These are phyloP conservation scores for Ophioninae sp. DNA, from an alignment of 2,888 invertebrate genomes.

Conservation along the genomic window DNA sequence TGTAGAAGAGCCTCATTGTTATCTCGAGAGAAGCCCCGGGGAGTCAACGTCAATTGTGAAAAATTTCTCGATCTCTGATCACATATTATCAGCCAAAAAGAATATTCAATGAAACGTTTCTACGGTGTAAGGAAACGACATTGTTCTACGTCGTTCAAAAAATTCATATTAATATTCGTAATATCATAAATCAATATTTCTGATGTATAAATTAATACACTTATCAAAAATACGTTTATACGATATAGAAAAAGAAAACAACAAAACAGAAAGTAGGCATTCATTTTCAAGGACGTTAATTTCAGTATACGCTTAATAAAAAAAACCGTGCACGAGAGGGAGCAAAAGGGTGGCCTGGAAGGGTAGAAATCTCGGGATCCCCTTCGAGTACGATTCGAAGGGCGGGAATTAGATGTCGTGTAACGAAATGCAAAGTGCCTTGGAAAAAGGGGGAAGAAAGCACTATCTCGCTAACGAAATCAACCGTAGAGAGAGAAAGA, in stretches of 20 bases:
- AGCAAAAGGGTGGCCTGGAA: slow-evolving; percentile 41
- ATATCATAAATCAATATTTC: too few species aligned
- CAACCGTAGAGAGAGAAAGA: slow-evolving; percentile 53
- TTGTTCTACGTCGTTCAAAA: background rate
- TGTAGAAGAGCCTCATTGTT: slow-evolving; percentile 53
- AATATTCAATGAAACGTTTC: background rate
- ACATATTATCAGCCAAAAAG: slow-evolving; percentile 20
- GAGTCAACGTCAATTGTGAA: slow-evolving; percentile 48
- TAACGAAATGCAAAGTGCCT: slow-evolving; percentile 75
- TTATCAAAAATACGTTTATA: too few species aligned
- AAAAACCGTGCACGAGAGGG: slow-evolving; percentile 9
- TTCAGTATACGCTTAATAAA: background rate
- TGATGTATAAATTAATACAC: too few species aligned
- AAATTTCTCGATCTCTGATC: slow-evolving; percentile 32
- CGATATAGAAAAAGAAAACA: slow-evolving; percentile 1
- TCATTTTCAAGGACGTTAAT: background rate
- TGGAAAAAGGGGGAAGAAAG: slow-evolving; percentile 49
- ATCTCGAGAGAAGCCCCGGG: slow-evolving; percentile 19
- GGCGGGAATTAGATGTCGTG: slow-evolving; percentile 69
- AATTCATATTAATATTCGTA: too few species aligned
- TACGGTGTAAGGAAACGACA: background rate
- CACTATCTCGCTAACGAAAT: slow-evolving; percentile 71
- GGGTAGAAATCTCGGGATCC: slow-evolving; percentile 59
- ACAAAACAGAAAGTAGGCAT: background rate
- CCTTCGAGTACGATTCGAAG: slow-evolving; percentile 65